Percentiles rank a stretch among this genome's conserved stretches.
These are phyloP conservation scores for Drosophila busckii DNA, from an alignment of 1,140 invertebrate species.

Conservation along the genomic window DNA sequence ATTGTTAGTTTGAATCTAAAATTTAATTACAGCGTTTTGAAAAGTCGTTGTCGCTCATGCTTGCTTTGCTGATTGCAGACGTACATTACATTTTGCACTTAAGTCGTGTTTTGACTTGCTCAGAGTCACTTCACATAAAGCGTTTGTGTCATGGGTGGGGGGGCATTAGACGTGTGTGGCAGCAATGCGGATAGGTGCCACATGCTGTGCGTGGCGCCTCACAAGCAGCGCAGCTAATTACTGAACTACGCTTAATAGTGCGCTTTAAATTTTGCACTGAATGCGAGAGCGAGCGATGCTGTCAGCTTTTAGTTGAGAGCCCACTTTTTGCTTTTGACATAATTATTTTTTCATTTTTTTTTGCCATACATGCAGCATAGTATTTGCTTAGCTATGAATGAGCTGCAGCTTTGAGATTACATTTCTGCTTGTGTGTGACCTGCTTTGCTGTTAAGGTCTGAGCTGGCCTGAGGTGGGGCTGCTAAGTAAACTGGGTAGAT, in stretches of 20 bases:
- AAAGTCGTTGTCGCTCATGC: constrained; percentile 19
- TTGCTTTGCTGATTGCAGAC: constrained; percentile 7
- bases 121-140: constrained; percentile 23
- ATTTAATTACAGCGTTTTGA: too few relatives aligned
- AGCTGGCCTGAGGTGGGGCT: too few relatives aligned
- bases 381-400: constrained; percentile 39
- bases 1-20: too few relatives aligned
- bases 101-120: constrained; percentile 11
- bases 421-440: constrained; percentile 24
- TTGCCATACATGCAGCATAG: constrained; percentile 31
- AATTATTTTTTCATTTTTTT: constrained; percentile 11
- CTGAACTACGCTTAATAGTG: constrained; percentile 43
- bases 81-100: background rate
- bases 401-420: constrained; percentile 1
- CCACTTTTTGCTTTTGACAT: background rate
- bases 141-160: too few relatives aligned
- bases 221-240: constrained; percentile 44
- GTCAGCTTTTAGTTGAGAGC: too few relatives aligned
- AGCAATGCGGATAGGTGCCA: background rate
- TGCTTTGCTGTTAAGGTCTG: too few relatives aligned
- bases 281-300: too few relatives aligned
- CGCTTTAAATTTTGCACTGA: constrained; percentile 8
- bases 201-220: background rate
- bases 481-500: too few relatives aligned
- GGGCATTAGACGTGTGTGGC: constrained; percentile 17